A percentile compares a stretch with the other conserved stretches of the same genome.
Conservation (phyloP, 1,140 invertebrate genomes). For the Andricus grossulariae region DNA sequence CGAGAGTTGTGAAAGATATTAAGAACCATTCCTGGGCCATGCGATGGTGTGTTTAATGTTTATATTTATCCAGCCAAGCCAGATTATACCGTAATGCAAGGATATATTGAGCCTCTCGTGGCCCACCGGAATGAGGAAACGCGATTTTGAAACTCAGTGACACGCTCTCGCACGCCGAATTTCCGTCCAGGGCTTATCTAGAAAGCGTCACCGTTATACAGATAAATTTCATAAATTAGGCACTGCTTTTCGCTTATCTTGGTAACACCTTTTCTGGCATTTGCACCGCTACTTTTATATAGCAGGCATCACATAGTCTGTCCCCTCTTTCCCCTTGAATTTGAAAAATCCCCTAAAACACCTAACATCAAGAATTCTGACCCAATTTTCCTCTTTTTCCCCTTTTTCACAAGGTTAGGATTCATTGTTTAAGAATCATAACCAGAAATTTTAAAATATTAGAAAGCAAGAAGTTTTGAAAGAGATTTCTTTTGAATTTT, state of each 20-base stretch:
- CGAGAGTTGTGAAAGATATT: slow-evolving; percentile 26
- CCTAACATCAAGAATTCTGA: too few species aligned
- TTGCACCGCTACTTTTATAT: neutral
- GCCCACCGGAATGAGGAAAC: slow-evolving; percentile 2
- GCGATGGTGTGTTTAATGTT: neutral
- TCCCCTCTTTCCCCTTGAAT: too few species aligned
- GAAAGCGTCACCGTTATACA: slow-evolving; percentile 14
- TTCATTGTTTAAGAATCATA: too few species aligned
- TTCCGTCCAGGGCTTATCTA: slow-evolving; percentile 15
- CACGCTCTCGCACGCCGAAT: slow-evolving; percentile 16
- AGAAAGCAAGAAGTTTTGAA: too few species aligned
- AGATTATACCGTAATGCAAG: slow-evolving; percentile 3
- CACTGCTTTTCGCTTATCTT: slow-evolving; percentile 13
- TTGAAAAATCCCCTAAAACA: too few species aligned
- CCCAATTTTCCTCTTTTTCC: too few species aligned
- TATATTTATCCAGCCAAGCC: neutral
- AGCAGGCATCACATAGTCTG: too few species aligned
- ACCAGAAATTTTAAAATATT: too few species aligned
- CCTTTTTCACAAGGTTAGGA: neutral
- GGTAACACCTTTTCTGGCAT: neutral
- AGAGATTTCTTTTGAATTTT: too few species aligned
- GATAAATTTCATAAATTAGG: slow-evolving; percentile 21
- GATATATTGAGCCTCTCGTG: neutral
- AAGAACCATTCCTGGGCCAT: neutral
- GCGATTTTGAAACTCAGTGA: slow-evolving; percentile 20